phyloP scores from a whole-genome alignment of 2,888 invertebrate genomes.

The Cephus pygmeus region DNA sequence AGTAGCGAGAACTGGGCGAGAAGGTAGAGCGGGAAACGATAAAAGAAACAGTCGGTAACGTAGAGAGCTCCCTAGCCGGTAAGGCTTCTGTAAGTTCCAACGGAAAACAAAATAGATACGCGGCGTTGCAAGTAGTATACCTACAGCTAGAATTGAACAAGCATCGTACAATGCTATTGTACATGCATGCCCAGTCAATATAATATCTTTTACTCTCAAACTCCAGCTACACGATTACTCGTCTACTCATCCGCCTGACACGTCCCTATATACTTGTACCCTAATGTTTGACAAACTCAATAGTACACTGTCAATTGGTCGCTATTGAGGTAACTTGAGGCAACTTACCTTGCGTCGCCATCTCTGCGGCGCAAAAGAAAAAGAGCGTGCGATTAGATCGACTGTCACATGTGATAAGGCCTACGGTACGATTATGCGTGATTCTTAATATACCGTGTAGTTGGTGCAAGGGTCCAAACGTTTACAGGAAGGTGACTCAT shows the following conservation, averaged over 20 bases:
- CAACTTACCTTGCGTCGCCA: constrained; percentile 63
- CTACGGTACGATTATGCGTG: neutral
- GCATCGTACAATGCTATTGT: neutral
- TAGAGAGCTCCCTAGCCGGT: constrained; percentile 21
- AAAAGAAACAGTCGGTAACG: constrained; percentile 31
- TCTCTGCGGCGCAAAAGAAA: constrained; percentile 62
- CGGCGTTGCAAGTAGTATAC: neutral
- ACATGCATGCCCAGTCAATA: neutral
- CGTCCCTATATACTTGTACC: neutral
- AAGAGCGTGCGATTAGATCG: constrained; percentile 49
- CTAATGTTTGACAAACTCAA: neutral
- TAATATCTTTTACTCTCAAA: neutral
- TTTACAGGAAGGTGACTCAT: neutral
- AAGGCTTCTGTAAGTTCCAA: neutral
- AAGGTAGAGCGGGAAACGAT: constrained; percentile 19
- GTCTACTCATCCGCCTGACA: neutral
- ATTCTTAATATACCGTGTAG: neutral
- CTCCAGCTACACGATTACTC: neutral
- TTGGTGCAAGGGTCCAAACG: neutral
- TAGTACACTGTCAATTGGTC: neutral
- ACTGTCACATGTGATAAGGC: neutral
- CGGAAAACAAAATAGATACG: neutral
- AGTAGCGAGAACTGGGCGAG: constrained; percentile 13
- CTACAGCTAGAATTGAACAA: neutral
- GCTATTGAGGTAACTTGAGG: constrained; percentile 24